Conservation (phyloP, 2,888 invertebrate genomes). For the Choristoneura rosaceana region DNA sequence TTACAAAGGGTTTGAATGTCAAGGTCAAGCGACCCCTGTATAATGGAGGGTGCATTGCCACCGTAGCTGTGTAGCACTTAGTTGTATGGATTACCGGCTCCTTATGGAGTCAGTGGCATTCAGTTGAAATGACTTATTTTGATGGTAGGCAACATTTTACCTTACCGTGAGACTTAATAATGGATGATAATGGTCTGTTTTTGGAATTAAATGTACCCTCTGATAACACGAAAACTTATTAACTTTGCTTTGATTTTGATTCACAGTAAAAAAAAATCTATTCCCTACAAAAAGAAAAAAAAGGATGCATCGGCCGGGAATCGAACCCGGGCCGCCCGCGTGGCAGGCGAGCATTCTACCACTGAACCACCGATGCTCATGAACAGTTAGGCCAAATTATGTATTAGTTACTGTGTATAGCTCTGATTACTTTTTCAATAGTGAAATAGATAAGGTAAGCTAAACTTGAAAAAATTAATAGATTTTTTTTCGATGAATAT, state of each 20-base stretch:
- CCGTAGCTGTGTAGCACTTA: background rate
- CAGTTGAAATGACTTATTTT: background rate
- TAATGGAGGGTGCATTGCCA: slow-evolving; percentile 12
- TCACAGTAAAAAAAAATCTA: background rate
- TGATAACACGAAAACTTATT: too few relatives aligned
- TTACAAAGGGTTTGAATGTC: slow-evolving; percentile 38
- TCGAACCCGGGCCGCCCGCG: slow-evolving; percentile 83
- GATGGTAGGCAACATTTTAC: too few relatives aligned
- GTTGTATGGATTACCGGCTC: background rate
- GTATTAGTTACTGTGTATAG: too few relatives aligned
- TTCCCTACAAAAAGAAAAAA: background rate
- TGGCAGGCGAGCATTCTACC: slow-evolving; percentile 73
- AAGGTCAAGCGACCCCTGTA: slow-evolving; percentile 28
- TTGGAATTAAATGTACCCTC: too few relatives aligned
- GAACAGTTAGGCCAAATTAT: rapidly evolving
- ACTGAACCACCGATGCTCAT: slow-evolving; percentile 48
- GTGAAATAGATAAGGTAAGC: too few relatives aligned
- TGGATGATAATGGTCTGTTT: too few relatives aligned
- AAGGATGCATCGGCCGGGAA: slow-evolving; percentile 72
- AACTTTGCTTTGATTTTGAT: too few relatives aligned
- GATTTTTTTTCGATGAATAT: too few relatives aligned
- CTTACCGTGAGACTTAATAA: too few relatives aligned
- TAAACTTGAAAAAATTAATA: too few relatives aligned
- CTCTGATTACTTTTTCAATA: background rate
- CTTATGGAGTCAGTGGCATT: background rate